Evolutionary conservation across 2,113 vertebrate genomes (phyloP).

Genomic region (Platichthys flesus): DNA sequence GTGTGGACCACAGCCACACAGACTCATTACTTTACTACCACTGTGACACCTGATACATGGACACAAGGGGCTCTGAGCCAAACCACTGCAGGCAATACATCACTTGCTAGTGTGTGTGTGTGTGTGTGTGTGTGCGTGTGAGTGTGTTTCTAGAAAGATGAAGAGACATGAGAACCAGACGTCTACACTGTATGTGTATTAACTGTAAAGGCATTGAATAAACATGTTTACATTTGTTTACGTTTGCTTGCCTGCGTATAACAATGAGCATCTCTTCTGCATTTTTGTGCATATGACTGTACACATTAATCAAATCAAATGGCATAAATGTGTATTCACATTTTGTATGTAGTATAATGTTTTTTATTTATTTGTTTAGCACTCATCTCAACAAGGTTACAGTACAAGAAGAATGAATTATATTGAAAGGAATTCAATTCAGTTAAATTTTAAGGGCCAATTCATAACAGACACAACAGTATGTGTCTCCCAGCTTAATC

Average conservation of each 20-base stretch:
- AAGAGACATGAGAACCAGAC: slow-evolving; percentile 20
- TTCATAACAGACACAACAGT: too few relatives aligned
- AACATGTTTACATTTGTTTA: neutral
- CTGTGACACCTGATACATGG: slow-evolving; percentile 55
- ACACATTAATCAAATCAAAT: neutral
- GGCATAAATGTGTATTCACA: neutral
- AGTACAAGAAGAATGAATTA: too few relatives aligned
- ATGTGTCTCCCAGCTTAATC: neutral
- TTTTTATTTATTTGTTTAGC: too few relatives aligned
- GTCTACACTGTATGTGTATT: neutral
- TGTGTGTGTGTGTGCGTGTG: too few relatives aligned
- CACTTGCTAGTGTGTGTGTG: neutral
- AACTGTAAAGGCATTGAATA: neutral
- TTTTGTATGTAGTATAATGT: neutral
- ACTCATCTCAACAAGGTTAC: too few relatives aligned
- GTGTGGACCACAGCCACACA: slow-evolving; percentile 10
- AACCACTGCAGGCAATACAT: slow-evolving; percentile 50
- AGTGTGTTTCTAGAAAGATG: slow-evolving; percentile 11
- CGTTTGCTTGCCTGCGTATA: neutral
- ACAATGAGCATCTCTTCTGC: neutral
- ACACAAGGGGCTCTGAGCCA: slow-evolving; percentile 21
- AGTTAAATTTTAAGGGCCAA: too few relatives aligned
- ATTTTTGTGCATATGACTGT: neutral
- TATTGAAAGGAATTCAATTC: too few relatives aligned
- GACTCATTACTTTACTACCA: slow-evolving; percentile 58